Evolutionary conservation across 92 coral and sea anemone genomes (phyloP).

Genomic region (Desmophyllum pertusum): DNA sequence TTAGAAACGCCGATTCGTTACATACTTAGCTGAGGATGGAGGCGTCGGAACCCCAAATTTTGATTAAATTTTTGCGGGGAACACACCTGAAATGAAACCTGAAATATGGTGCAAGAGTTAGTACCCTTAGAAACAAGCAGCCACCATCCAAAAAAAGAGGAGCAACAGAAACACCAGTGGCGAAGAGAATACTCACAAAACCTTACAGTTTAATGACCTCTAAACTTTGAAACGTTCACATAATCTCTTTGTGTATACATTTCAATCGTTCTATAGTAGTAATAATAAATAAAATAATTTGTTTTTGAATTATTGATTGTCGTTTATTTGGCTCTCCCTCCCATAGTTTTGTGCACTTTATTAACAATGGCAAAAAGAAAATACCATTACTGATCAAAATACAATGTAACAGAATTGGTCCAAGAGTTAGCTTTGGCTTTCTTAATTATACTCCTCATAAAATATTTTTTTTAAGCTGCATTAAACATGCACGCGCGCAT

Average conservation of each 20-base stretch:
- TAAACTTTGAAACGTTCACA: neutral
- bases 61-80: no score
- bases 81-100: no score
- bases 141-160: no score
- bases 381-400: neutral
- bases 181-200: neutral
- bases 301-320: neutral
- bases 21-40: no score
- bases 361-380: neutral
- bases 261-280: neutral
- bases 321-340: neutral
- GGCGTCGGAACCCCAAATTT: no score
- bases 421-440: slow-evolving; percentile 8
- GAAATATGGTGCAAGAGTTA: neutral
- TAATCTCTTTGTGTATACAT: neutral
- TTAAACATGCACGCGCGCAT: neutral
- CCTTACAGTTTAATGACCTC: neutral
- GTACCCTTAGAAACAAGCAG: no score
- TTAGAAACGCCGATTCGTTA: no score
- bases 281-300: neutral
- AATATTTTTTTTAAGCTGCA: neutral
- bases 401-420: neutral
- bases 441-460: slow-evolving; percentile 5
- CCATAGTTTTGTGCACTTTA: neutral
- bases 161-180: neutral